Conservation (phyloP, 2,113 vertebrate species). For the Platysternon megacephalum region DNA sequence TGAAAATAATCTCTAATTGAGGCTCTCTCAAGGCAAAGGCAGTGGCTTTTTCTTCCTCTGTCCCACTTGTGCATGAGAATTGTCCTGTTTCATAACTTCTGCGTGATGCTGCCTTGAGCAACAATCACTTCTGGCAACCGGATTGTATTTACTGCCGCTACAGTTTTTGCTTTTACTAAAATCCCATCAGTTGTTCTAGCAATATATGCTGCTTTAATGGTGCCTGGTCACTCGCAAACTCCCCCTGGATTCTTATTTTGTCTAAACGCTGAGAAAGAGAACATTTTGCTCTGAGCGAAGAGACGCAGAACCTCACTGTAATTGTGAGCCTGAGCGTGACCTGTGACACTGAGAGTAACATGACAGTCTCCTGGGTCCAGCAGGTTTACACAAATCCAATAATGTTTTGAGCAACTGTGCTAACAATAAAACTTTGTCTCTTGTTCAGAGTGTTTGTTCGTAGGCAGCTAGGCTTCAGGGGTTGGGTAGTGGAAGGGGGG, state of each 20-base stretch:
- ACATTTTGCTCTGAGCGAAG: background rate
- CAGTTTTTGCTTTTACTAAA: slow-evolving; percentile 11
- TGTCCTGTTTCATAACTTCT: background rate
- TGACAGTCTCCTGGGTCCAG: slow-evolving; percentile 35
- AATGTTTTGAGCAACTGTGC: slow-evolving; percentile 30
- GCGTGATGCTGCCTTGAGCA: slow-evolving; percentile 12
- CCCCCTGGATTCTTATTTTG: slow-evolving; percentile 47
- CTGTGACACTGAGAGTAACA: slow-evolving; percentile 39
- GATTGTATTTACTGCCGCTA: background rate
- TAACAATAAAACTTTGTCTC: slow-evolving; percentile 33
- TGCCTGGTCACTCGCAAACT: slow-evolving; percentile 10
- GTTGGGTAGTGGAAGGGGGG: no score
- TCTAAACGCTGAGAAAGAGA: slow-evolving; percentile 35
- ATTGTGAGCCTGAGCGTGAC: slow-evolving; percentile 23
- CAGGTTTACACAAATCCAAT: slow-evolving; percentile 44
- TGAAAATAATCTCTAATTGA: background rate
- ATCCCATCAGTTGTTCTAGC: slow-evolving; percentile 46
- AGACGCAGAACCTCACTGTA: slow-evolving; percentile 2
- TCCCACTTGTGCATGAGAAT: background rate
- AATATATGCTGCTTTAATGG: slow-evolving; percentile 30
- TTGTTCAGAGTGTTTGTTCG: slow-evolving; percentile 44
- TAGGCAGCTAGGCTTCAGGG: slow-evolving; percentile 29
- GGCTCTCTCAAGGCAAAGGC: background rate
- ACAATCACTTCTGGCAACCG: background rate
- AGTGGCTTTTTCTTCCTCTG: background rate